Conservation (phyloP, 2,113 vertebrate genomes). For the Triplophysa dalaica region DNA sequence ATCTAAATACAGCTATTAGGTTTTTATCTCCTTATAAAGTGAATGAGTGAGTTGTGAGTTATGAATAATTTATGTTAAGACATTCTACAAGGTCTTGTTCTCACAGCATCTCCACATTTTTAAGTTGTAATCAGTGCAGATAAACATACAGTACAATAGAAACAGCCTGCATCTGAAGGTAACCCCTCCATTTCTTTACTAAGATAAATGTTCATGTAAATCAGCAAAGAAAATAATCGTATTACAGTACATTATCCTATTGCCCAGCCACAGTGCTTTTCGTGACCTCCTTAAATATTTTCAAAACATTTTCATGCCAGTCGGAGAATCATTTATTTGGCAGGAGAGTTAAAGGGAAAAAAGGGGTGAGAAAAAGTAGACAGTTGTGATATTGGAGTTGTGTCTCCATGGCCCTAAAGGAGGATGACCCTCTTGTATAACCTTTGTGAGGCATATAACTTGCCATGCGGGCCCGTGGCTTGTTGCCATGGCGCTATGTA, state of each 20-base stretch:
- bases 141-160: neutral
- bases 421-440: slow-evolving; percentile 56
- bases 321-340: slow-evolving; percentile 38
- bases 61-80: slow-evolving; percentile 19
- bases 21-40: slow-evolving; percentile 23
- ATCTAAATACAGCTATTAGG: neutral
- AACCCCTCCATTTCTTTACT: neutral
- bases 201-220: slow-evolving; percentile 25
- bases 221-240: slow-evolving; percentile 45
- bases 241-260: slow-evolving; percentile 41
- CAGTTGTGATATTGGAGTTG: slow-evolving; percentile 53
- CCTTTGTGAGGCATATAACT: slow-evolving; percentile 53
- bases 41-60: slow-evolving; percentile 31
- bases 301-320: slow-evolving; percentile 36
- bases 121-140: neutral
- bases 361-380: slow-evolving; percentile 15
- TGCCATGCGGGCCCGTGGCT: slow-evolving; percentile 42
- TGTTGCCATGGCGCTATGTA: slow-evolving; percentile 57
- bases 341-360: slow-evolving; percentile 29
- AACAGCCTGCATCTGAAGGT: neutral
- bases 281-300: slow-evolving; percentile 45
- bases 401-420: slow-evolving; percentile 54
- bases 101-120: neutral
- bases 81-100: slow-evolving; percentile 17
- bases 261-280: slow-evolving; percentile 37